Evolutionary conservation across 2,888 invertebrate genomes (phyloP).

Genomic region (Amphipyra berbera): DNA sequence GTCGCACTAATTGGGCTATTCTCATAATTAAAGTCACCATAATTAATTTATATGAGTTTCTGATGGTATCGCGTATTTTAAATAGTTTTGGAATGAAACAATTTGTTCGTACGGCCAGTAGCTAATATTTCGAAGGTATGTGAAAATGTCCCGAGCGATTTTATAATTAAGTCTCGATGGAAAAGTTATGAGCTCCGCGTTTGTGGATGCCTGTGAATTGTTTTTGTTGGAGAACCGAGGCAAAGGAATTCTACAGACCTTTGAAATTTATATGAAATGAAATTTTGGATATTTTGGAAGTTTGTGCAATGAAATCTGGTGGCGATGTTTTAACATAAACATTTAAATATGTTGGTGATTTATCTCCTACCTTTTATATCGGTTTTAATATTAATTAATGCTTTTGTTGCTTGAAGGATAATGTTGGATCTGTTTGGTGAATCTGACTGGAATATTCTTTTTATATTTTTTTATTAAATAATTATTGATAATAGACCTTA

Average conservation of each 20-base stretch:
- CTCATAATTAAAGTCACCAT: conserved; percentile 76
- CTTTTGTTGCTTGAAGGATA: no score
- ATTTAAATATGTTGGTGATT: neutral
- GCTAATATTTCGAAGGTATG: conserved; percentile 51
- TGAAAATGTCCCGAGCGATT: conserved; percentile 71
- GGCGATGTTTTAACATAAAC: conserved; percentile 1
- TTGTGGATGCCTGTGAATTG: conserved; percentile 42
- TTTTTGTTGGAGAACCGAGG: conserved; percentile 33
- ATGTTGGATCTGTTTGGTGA: no score
- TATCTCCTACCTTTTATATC: no score
- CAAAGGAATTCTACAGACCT: conserved; percentile 36
- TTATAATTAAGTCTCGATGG: conserved; percentile 75
- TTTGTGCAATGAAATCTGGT: conserved; percentile 9
- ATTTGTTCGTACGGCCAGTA: conserved; percentile 78
- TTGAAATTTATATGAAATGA: conserved; percentile 35
- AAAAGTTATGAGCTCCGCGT: conserved; percentile 47
- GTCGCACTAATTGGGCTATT: conserved; percentile 76
- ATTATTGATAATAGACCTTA: no score
- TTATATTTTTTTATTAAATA: no score
- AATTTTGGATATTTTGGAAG: conserved; percentile 20
- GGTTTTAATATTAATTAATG: no score
- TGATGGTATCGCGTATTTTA: conserved; percentile 75
- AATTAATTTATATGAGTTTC: conserved; percentile 73
- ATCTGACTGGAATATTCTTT: no score
- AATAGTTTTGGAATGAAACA: conserved; percentile 80